Conservation (phyloP, 1,140 invertebrate species). For the Drosophila pseudoobscura region DNA sequence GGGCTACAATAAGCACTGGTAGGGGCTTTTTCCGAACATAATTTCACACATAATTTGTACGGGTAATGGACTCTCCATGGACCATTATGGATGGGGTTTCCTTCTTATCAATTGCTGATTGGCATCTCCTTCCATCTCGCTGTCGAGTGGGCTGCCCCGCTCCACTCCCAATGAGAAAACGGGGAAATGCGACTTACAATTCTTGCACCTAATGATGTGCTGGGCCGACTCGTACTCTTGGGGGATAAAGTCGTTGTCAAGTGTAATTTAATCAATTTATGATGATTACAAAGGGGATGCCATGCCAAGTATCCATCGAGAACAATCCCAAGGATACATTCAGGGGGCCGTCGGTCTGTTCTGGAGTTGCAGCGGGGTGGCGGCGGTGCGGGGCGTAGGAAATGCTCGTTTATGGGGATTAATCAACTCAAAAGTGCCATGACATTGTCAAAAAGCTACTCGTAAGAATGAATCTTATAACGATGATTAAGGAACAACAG, state of each 20-base stretch:
- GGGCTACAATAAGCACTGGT: no score
- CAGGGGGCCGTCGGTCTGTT: not conserved
- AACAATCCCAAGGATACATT: no score
- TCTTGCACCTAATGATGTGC: slow-evolving; percentile 19
- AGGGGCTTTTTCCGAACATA: no score
- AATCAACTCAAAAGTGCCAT: slow-evolving; percentile 55
- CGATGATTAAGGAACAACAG: slow-evolving; percentile 37
- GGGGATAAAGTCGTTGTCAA: slow-evolving; percentile 42
- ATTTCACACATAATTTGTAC: no score
- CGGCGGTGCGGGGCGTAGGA: slow-evolving; percentile 22
- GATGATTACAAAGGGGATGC: slow-evolving; percentile 50
- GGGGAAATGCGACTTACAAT: slow-evolving; percentile 42
- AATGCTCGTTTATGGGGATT: slow-evolving; percentile 66
- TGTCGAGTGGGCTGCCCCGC: not conserved
- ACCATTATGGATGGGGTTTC: not conserved
- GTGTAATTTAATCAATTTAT: slow-evolving; percentile 75
- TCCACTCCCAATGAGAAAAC: slow-evolving; percentile 18
- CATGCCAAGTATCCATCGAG: not conserved
- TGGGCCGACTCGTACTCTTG: not conserved
- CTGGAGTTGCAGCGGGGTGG: slow-evolving; percentile 2
- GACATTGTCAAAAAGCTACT: slow-evolving; percentile 49
- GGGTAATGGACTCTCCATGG: no score
- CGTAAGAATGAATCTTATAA: slow-evolving; percentile 3
- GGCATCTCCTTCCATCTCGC: not conserved
- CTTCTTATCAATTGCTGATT: slow-evolving; percentile 16